Conservation (phyloP, 2,888 invertebrate genomes). For the Capitulum mitella region DNA sequence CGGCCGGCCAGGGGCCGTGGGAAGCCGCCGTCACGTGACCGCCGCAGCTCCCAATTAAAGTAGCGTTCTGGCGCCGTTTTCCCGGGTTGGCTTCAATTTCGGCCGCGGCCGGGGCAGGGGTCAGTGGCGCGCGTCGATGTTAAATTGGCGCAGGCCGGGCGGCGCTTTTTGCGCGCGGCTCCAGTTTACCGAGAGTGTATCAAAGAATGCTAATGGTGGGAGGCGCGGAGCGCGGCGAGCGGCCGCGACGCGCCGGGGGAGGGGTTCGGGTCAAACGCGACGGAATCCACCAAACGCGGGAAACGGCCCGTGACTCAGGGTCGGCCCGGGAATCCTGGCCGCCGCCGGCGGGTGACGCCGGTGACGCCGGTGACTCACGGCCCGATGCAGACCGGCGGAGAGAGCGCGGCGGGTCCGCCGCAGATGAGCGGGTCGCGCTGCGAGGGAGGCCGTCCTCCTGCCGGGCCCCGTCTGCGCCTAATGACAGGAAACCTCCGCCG, state of each 20-base stretch:
- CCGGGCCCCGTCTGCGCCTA: not conserved
- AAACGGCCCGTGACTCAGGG: not conserved
- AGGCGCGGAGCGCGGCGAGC: not conserved
- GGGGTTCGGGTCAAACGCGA: not conserved
- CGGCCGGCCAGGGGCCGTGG: slow-evolving; percentile 6
- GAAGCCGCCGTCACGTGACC: not conserved
- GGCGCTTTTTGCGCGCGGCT: not conserved
- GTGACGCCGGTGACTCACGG: not conserved
- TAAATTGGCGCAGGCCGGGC: not conserved
- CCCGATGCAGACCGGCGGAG: not conserved
- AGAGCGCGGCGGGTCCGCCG: too few relatives aligned
- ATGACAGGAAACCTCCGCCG: not conserved
- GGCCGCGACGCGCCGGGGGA: not conserved
- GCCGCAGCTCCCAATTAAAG: not conserved
- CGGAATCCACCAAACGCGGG: not conserved
- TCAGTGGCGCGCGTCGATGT: not conserved
- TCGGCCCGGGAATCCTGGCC: not conserved
- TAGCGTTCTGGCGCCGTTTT: not conserved
- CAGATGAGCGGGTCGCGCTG: too few relatives aligned
- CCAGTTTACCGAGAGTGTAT: not conserved
- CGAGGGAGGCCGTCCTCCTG: too few relatives aligned
- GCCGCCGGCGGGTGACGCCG: not conserved
- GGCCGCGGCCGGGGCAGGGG: not conserved
- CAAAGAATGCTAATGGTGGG: not conserved
- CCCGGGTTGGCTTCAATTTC: not conserved